These are phyloP conservation scores for Andricus grossulariae DNA, from an alignment of 1,140 invertebrate species.

Conservation along the genomic window DNA sequence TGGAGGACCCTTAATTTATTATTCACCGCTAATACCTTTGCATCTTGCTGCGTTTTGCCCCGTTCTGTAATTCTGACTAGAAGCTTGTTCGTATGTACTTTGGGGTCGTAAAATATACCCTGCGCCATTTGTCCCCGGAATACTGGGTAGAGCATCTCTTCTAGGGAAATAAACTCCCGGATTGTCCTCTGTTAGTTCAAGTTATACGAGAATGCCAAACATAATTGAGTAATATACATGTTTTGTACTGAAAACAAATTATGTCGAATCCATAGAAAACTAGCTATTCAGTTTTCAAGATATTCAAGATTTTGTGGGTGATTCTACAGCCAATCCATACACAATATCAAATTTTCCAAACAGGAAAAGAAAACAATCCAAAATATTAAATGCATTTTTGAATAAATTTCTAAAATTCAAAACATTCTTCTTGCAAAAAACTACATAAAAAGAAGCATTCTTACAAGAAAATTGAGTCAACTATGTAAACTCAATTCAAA, in stretches of 20 bases:
- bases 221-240: neutral
- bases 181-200: constrained; percentile 6
- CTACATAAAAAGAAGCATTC: no score
- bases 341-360: no score
- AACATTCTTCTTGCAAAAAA: no score
- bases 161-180: neutral
- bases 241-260: neutral
- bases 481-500: no score
- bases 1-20: constrained; percentile 52
- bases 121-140: neutral
- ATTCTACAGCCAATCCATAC: no score
- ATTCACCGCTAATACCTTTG: constrained; percentile 38
- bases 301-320: no score
- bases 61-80: constrained; percentile 12
- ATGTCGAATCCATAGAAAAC: no score
- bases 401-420: no score
- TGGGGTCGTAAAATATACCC: neutral
- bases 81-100: constrained; percentile 11
- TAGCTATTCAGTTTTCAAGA: no score
- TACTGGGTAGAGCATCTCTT: constrained; percentile 4
- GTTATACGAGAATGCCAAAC: neutral
- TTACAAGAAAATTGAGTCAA: no score
- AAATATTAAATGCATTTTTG: no score
- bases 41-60: constrained; percentile 12
- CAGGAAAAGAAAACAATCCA: no score